Evolutionary conservation across 1,140 invertebrate genomes (phyloP), one percentile per base, ranked within the genome.

Genomic region (Lepidurus arcticus): DNA sequence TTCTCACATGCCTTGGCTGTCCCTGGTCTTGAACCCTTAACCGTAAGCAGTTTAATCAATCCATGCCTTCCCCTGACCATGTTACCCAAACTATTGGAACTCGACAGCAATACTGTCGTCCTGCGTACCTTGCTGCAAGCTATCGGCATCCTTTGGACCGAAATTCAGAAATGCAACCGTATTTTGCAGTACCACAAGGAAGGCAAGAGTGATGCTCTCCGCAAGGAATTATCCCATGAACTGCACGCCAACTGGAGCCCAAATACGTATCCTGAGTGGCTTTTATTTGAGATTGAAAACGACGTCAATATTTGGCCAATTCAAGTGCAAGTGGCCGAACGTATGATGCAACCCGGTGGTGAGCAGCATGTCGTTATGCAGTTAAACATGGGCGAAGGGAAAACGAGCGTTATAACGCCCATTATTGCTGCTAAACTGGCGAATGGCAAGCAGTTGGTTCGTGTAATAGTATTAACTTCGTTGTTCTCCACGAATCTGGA

Each of bases 301-400:
- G 77, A 81, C 53, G 42, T 81, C 7, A 77, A 77, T 42, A 77
- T 81, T 8, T 16, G 81, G 16, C 73, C 53, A 1, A 47, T 78
- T 26, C 81, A 81, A 42, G 80, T 80, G 1, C 42, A 75, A 47
- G 81, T 81, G 13, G 80, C 80, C 13, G 75, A 80, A 26, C 26
- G 65, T 44, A 81, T 81, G 78, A 76, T 80, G 42, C 47, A 75
- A 24, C 80, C 80, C 1, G 16, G 21, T 1, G 53, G 53, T 7
- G 26, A 74, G 16, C 42, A 80, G 9, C 79, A 81, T 76, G 74
- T 74, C 0, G 42, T 81, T 1, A 47, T 81, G 16, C 81, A 81
- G 65, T 44, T 81, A 13, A 81, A 81, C 76, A 81, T 81, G 81
- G 81, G 81, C 0, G 81, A 81, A 75, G 81, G 81, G 8, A 81